phyloP scores from a whole-genome alignment of 64 coral and sea anemone species.

The Pachyseris speciosa region DNA sequence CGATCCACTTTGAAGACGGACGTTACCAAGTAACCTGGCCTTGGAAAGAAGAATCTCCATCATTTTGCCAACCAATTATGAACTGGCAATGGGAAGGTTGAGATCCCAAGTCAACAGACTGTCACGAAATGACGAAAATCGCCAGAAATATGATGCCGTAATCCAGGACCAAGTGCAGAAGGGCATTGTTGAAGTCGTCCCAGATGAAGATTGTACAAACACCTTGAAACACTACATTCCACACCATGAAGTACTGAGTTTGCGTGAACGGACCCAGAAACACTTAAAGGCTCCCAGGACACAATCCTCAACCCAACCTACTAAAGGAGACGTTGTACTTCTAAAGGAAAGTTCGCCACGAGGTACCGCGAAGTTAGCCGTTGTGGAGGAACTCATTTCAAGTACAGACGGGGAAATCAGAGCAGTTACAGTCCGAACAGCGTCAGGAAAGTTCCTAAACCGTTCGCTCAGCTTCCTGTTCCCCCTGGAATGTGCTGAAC shows the following conservation, averaged over 20 bases:
- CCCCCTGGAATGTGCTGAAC: no score
- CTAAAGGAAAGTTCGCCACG: neutral
- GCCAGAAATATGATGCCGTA: slow-evolving; percentile 5
- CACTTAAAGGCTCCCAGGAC: neutral
- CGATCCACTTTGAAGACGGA: neutral
- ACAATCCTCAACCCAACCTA: neutral
- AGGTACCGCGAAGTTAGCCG: slow-evolving; percentile 10
- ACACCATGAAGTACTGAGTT: slow-evolving; percentile 33
- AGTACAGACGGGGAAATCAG: neutral
- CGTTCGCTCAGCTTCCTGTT: no score
- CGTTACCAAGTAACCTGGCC: slow-evolving; percentile 32
- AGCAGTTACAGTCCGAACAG: neutral
- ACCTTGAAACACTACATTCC: slow-evolving; percentile 53
- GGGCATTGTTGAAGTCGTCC: slow-evolving; percentile 29
- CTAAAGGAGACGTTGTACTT: slow-evolving; percentile 1
- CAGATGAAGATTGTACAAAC: neutral
- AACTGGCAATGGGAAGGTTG: neutral
- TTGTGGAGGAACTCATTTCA: no score
- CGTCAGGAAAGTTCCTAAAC: no score
- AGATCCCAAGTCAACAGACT: slow-evolving; percentile 9
- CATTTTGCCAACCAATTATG: slow-evolving; percentile 24
- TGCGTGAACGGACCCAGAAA: slow-evolving; percentile 22
- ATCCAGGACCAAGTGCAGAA: slow-evolving; percentile 50
- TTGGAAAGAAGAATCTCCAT: slow-evolving; percentile 28
- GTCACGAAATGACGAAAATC: slow-evolving; percentile 9